Evolutionary conservation across 2,113 vertebrate genomes (phyloP), one percentile per base, ranked within the genome.

Genomic region (Rissa tridactyla): DNA sequence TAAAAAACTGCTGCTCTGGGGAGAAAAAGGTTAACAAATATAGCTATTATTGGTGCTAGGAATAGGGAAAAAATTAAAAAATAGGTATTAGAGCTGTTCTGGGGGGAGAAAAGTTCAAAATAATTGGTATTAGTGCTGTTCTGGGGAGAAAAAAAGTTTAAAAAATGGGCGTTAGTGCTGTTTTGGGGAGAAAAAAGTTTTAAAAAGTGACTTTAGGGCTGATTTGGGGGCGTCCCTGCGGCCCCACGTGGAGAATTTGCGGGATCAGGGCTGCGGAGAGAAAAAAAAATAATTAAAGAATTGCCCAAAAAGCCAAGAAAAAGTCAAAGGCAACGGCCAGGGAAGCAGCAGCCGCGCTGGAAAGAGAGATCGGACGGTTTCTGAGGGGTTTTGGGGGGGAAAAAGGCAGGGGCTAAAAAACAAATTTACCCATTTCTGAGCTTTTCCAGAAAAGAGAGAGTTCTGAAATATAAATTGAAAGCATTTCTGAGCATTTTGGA

Each of bases 401-500:
- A 58, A 44, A 44, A 44, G 42, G 57, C 21, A 1, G 3, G 17
- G n/a, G 3, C 21, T 20, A 47, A 76, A 77, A 46, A 19, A 2
- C 7, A 1, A 15, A 19, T 51, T 64, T 36, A 7, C 25, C 30
- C 8, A 4, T 51, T 71, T 10, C 16, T 2, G 23, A 29, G 38
- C 4, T 60, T 34, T 29, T 25, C 71, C 2, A 5, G 23, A 2
- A 2, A 34, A 38, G 27, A 27, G 15, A 18, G 32, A 46, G 32
- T 12, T 61, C 13, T 8, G 5, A 26, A 22, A 30, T 11, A 29
- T 1, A 1, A 42, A 15, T 2, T 36, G 23, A 44, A 2, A 2
- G 17, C n/a, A 5, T 19, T 66, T 26, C 16, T 8, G 58, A n/a
- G n/a, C 2, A 16, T 25, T 61, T 61, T 23, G 3, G 32, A 19